A percentile compares a stretch with the other conserved stretches of the same genome.
These are phyloP conservation scores for Callocephalon fimbriatum DNA, from an alignment of 2,113 vertebrate genomes.

Conservation along the genomic window DNA sequence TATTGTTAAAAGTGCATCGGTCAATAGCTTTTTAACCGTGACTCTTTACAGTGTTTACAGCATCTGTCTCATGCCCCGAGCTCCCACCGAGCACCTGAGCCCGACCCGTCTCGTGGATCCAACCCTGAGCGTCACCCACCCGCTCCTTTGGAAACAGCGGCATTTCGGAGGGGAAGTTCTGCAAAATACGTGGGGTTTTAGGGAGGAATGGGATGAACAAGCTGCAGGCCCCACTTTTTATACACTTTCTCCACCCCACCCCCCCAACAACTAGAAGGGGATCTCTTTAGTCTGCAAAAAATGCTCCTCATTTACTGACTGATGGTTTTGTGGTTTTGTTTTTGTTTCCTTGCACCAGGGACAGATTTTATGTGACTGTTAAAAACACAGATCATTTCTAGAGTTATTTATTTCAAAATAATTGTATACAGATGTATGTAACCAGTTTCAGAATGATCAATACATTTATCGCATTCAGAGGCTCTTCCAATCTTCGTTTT, in stretches of 20 bases:
- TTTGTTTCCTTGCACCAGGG: neutral
- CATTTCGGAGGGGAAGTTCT: neutral
- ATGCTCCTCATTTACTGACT: neutral
- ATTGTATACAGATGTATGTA: neutral
- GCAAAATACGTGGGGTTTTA: neutral
- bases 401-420: neutral
- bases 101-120: neutral
- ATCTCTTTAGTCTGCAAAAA: neutral
- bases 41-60: neutral
- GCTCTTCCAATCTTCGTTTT: neutral
- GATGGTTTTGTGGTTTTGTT: neutral
- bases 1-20: fast-evolving
- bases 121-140: neutral
- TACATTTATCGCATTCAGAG: neutral
- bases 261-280: neutral
- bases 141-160: neutral
- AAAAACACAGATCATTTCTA: neutral
- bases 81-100: neutral
- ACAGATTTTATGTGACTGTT: neutral
- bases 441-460: neutral
- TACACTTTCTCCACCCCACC: fast-evolving
- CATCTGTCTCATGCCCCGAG: neutral
- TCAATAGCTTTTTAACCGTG: fast-evolving
- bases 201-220: neutral
- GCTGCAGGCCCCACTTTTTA: neutral